Conservation (phyloP, 2,113 vertebrate species). For the Falcunculus frontatus region DNA sequence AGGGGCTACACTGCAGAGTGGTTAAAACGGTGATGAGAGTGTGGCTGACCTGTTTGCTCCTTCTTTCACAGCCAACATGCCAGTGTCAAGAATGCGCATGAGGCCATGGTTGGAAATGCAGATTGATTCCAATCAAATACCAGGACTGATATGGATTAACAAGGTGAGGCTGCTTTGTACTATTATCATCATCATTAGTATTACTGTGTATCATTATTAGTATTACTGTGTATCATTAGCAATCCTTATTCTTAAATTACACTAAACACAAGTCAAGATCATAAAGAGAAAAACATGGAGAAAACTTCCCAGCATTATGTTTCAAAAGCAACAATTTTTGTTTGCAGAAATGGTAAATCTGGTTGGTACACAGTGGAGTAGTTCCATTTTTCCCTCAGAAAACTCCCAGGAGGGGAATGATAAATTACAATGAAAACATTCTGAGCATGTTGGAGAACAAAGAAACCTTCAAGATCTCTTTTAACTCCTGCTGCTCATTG, state of each 20-base stretch:
- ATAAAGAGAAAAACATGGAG: not conserved
- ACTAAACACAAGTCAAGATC: not conserved
- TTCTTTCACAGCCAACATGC: conserved; percentile 78
- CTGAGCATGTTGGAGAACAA: not conserved
- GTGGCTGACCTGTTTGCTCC: not conserved
- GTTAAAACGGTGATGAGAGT: accelerated
- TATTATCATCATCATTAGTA: not conserved
- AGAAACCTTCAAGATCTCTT: not conserved
- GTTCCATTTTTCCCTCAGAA: not conserved
- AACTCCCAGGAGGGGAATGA: not conserved
- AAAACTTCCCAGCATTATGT: not conserved
- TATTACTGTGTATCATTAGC: not conserved
- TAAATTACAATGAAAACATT: not conserved
- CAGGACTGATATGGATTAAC: conserved; percentile 89
- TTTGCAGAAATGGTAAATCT: not conserved
- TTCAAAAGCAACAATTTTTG: not conserved
- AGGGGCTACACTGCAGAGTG: not conserved
- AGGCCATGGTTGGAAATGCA: conserved; percentile 91
- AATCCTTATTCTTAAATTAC: not conserved
- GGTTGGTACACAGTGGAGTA: not conserved
- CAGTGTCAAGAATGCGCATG: conserved; percentile 91
- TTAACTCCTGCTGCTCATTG: not conserved
- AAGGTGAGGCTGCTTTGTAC: conserved; percentile 73
- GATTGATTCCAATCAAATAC: conserved; percentile 84
- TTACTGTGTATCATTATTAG: not conserved